Percentiles rank a stretch among this genome's conserved stretches.
phyloP scores from a whole-genome alignment of 2,888 invertebrate species.

The Cepaea hortensis region DNA sequence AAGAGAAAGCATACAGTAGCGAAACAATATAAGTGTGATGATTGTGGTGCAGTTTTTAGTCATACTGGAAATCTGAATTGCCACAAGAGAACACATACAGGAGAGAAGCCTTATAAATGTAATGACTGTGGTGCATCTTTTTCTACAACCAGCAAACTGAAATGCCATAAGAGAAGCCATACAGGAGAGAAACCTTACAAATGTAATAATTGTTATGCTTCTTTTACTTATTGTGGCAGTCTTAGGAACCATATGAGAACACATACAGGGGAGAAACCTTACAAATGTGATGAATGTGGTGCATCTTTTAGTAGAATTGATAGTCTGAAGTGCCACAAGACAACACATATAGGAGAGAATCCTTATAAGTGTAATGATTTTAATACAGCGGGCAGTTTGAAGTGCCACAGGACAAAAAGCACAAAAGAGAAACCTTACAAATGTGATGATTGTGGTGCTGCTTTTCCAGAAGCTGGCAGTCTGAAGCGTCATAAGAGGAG shows the following conservation, averaged over 20 bases:
- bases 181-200: conserved; percentile 18
- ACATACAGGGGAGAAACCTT: conserved; percentile 20
- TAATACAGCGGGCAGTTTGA: no score
- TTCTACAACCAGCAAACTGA: neutral
- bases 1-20: neutral
- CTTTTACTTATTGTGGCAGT: neutral
- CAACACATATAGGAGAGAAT: neutral
- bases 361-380: neutral
- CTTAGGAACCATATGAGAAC: neutral
- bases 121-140: neutral
- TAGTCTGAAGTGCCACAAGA: neutral
- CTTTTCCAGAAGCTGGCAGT: no score
- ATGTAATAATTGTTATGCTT: neutral
- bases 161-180: neutral
- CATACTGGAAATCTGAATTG: neutral
- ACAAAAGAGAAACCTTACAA: no score
- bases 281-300: neutral
- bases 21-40: neutral
- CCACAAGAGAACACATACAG: conserved; percentile 2
- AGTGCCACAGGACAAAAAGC: no score
- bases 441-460: no score
- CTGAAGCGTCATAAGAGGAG: no score
- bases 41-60: neutral
- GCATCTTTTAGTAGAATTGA: neutral
- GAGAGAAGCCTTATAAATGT: conserved; percentile 18